phyloP scores from a whole-genome alignment of 2,113 vertebrate species.

The Brachyistius frenatus region DNA sequence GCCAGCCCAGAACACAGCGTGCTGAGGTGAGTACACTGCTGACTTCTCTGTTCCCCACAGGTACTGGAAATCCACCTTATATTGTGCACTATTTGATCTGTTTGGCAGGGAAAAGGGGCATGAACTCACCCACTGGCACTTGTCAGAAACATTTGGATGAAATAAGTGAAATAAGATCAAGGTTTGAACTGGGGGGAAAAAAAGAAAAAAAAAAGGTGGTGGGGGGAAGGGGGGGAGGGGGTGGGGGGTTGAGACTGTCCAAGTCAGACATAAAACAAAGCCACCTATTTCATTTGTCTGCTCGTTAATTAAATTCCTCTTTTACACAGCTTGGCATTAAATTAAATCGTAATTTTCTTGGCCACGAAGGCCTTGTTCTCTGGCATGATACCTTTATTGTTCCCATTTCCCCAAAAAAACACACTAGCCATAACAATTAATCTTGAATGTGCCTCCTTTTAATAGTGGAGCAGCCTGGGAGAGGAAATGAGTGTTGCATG shows the following conservation, averaged over 20 bases:
- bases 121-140: slow-evolving; percentile 66
- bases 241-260: slow-evolving; percentile 31
- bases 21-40: slow-evolving; percentile 90
- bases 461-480: slow-evolving; percentile 55
- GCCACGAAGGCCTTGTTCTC: slow-evolving; percentile 58
- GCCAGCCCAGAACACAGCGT: slow-evolving; percentile 91
- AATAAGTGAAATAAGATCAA: slow-evolving; percentile 72
- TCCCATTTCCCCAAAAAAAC: slow-evolving; percentile 59
- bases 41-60: slow-evolving; percentile 41
- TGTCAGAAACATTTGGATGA: slow-evolving; percentile 70
- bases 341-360: slow-evolving; percentile 70
- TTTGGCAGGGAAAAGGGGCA: slow-evolving; percentile 62
- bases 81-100: slow-evolving; percentile 44
- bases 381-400: slow-evolving; percentile 72
- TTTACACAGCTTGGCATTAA: slow-evolving; percentile 49
- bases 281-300: slow-evolving; percentile 55
- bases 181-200: slow-evolving; percentile 24
- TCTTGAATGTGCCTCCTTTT: slow-evolving; percentile 32
- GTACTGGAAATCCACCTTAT: slow-evolving; percentile 47
- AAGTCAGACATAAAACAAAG: slow-evolving; percentile 69
- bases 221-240: no score
- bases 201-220: not conserved
- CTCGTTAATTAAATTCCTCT: slow-evolving; percentile 48
- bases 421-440: slow-evolving; percentile 61
- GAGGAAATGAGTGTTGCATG: slow-evolving; percentile 56